Conservation (phyloP, 1,140 invertebrate genomes). For the Heliconius congener region DNA sequence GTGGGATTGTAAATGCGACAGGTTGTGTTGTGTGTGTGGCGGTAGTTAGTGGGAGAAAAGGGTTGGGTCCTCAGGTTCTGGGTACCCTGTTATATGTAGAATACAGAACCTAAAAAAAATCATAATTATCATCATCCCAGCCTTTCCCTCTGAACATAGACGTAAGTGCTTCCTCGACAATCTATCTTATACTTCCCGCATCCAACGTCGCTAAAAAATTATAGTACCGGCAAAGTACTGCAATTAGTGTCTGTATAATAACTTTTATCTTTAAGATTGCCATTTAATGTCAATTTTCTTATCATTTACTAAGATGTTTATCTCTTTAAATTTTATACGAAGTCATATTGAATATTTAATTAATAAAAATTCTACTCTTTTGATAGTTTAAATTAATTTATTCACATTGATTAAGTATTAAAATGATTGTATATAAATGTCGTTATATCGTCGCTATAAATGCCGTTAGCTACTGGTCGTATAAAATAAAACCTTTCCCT, state of each 20-base stretch:
- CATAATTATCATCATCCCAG: no score
- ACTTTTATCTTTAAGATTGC: constrained; percentile 5
- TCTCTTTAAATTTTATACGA: background rate
- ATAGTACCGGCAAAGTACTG: background rate
- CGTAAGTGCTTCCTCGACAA: no score
- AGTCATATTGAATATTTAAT: constrained; percentile 8
- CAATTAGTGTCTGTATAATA: background rate
- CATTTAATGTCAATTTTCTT: constrained; percentile 13
- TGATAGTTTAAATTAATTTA: background rate
- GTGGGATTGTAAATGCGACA: no score
- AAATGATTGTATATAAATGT: background rate
- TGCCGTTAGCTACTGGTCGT: background rate
- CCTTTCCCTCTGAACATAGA: no score
- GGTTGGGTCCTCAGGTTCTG: no score
- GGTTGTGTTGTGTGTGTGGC: no score
- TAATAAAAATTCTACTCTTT: background rate
- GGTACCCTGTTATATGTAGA: no score
- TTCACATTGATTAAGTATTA: background rate
- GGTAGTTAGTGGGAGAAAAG: no score
- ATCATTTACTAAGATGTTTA: background rate
- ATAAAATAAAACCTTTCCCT: no score
- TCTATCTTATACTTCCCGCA: no score
- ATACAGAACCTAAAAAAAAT: no score
- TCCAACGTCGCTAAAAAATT: background rate
- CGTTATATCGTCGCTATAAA: background rate